Conservation (phyloP, 2,888 invertebrate species). For the Meliscaeva auricollis region DNA sequence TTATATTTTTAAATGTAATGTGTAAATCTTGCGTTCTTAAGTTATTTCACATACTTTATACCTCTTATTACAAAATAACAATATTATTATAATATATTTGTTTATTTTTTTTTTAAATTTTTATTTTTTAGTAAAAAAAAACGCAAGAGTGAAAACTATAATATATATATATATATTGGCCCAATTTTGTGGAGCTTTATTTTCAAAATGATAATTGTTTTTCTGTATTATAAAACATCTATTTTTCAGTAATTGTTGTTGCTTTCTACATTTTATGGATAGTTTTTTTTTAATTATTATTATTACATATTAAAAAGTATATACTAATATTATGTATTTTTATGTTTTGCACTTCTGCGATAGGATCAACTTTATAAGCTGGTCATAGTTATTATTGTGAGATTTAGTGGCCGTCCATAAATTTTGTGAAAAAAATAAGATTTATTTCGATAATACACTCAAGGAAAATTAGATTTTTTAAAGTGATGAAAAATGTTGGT, state of each 20-base stretch:
- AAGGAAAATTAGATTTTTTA: background rate
- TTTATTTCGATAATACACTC: background rate
- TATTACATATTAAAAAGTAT: background rate
- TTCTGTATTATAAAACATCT: conserved; percentile 31
- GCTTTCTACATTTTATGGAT: conserved; percentile 31
- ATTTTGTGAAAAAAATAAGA: background rate
- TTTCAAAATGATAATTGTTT: conserved; percentile 43
- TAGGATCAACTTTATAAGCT: conserved; percentile 43
- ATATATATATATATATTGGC: too few species aligned
- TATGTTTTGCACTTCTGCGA: conserved; percentile 38
- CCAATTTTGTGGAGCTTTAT: conserved; percentile 62
- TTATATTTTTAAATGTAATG: conserved; percentile 37
- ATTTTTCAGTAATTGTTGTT: conserved; percentile 46
- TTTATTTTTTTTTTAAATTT: too few species aligned
- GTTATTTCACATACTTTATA: conserved; percentile 43
- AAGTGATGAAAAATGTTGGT: background rate
- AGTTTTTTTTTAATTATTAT: conserved; percentile 29
- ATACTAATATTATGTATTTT: conserved; percentile 7
- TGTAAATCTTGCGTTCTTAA: conserved; percentile 62
- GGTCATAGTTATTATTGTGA: conserved; percentile 35
- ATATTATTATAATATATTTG: conserved; percentile 20
- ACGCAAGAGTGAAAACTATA: conserved; percentile 26
- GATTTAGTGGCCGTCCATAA: conserved; percentile 31
- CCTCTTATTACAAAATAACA: conserved; percentile 32
- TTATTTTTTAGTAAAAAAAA: too few species aligned